Base-by-base conservation (phyloP, 2,113 vertebrate species). In the Siniperca chuatsi region DNA sequence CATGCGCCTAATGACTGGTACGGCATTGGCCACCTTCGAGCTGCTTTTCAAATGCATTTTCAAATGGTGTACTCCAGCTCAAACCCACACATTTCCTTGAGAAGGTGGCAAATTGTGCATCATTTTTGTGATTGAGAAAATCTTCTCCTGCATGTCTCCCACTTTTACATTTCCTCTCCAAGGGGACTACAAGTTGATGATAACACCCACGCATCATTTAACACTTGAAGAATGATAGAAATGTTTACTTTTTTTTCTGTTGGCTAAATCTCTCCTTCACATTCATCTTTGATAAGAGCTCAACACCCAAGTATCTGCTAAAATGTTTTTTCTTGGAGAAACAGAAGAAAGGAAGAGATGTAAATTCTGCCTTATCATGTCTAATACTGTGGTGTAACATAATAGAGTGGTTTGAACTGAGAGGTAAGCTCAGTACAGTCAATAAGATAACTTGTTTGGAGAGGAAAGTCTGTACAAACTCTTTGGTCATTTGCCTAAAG, bases 61-160 rank as follows among this genome's bases (percentile, higher is more conserved):
- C 35, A 71, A 0, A 48, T 80, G 73, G n/a, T 79, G 8, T 0
- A 8, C 54, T 84, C 4, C 6, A 75, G 37, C 60, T 78, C 37
- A 65, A 72, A 48, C 73, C 81, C 81, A 83, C 69, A 7, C 70
- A 44, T 0, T n/a, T 82, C 70, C 84, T 79, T 78, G 65, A 78
- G 42, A 80, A 52, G 82, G 77, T 2, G 54, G 50, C 9, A 61
- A 83, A 73, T 40, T 33, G 15, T 18, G 55, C 20, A 13, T 20
- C 44, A 23, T 60, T 42, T 84, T 23, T 81, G 75, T 75, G 23
- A 55, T 42, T 0, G 16, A 74, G 44, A 60, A 64, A 42, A 12
- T 18, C 40, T 35, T 60, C 16, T 76, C n/a, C 29, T 60, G 12
- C n/a, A 48, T n/a, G 15, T 79, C 62, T 80, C 46, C 61, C 69